Conservation (phyloP, 2,113 vertebrate genomes). For the Elgaria multicarinata region DNA sequence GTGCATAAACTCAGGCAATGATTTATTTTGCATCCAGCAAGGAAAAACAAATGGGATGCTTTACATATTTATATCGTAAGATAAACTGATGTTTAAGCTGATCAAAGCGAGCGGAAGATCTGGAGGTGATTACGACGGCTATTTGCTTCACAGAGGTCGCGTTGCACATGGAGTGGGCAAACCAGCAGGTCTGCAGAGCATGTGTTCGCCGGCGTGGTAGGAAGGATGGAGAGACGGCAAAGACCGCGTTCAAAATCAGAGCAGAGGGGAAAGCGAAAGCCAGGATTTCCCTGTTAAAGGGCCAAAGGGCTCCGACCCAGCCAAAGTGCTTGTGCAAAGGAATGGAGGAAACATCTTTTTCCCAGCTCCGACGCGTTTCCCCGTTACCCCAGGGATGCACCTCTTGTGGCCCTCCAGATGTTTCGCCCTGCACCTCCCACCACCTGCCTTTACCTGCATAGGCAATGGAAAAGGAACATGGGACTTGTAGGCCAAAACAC, state of each 20-base stretch:
- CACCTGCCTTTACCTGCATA: too few species aligned
- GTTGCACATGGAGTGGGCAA: constrained; percentile 55
- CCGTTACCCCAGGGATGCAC: not conserved
- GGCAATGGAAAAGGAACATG: not conserved
- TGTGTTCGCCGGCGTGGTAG: constrained; percentile 24
- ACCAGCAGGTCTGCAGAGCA: constrained; percentile 60
- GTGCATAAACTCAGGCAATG: constrained; percentile 55
- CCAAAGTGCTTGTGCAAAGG: not conserved
- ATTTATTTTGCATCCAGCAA: constrained; percentile 74
- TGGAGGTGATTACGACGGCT: constrained; percentile 75
- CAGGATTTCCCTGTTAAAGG: not conserved
- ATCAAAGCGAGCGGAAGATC: constrained; percentile 75
- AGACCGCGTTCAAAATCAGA: not conserved
- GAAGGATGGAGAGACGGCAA: constrained; percentile 26
- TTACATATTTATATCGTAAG: constrained; percentile 77
- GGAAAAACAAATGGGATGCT: constrained; percentile 68
- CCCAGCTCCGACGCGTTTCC: not conserved
- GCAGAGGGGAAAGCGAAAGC: constrained; percentile 5
- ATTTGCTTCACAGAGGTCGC: constrained; percentile 75
- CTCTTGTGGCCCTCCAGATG: not conserved
- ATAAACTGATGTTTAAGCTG: constrained; percentile 61
- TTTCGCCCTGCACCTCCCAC: too few species aligned
- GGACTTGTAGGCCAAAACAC: not conserved
- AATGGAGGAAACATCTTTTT: not conserved
- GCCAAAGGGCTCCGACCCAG: not conserved